Evolutionary conservation across 2,888 invertebrate genomes (phyloP), one percentile per base, ranked within the genome.

Genomic region (Neoaliturus tenellus): DNA sequence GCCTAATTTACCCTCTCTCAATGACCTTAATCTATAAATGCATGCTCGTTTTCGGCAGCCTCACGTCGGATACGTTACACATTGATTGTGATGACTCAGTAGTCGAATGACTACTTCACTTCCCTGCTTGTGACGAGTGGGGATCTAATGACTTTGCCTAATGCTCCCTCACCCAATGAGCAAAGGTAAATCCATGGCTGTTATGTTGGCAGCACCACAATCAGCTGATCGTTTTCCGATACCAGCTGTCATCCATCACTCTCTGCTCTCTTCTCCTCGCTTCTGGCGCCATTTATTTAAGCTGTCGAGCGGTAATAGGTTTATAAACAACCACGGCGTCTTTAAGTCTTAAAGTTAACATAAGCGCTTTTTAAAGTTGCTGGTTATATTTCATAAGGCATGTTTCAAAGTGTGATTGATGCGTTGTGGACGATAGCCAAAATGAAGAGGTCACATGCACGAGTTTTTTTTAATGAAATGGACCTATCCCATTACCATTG

Each of bases 221-320:
- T 51, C 51, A 51, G 51, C 51, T 51, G 51, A 51, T 51, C 51
- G 51, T 51, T 51, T 51, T 51, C 51, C 51, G 51, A 51, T 51
- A 51, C 51, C 51, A 51, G 51, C 51, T 51, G 51, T 51, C 51
- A 51, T 51, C 23, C 51, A 51, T 51, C 51, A 51, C 51, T 51
- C 51, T 51, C 23, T 17, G n/a, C 51, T 51, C 51, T 17, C 17
- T 14, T 20, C 51, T 51, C 10, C 20, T 51, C 4, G 51, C 51
- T 51, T 23, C 20, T 51, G 20, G 51, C 23, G 51, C 51, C 51
- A 51, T 51, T 51, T 51, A 51, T 51, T 51, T 23, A 51, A 51
- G 51, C 51, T 23, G 51, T 23, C 20, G 51, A 23, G 3, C 20
- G n/a, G n/a, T 51, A 51, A 51, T 51, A 51, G 51, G 51, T 51